Percentiles rank a stretch among this genome's conserved stretches.
These are phyloP conservation scores for Lepidurus couesii DNA, from an alignment of 1,140 invertebrate genomes.

Conservation along the genomic window DNA sequence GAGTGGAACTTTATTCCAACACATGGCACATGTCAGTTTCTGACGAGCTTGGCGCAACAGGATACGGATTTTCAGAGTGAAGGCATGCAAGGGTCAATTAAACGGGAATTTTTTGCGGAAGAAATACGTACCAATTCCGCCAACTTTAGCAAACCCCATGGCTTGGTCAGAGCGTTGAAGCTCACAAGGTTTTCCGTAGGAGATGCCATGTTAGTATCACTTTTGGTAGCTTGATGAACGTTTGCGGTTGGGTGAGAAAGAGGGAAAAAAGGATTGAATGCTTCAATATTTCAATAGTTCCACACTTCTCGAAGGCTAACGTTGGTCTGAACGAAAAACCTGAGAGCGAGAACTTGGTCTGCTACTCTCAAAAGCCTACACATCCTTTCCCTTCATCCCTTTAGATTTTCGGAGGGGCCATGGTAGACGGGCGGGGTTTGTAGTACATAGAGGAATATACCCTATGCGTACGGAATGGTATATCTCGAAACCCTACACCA, in stretches of 20 bases:
- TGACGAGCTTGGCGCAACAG: not conserved
- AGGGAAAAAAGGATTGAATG: not conserved
- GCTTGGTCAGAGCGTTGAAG: not conserved
- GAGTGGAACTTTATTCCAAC: not conserved
- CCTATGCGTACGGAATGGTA: not conserved
- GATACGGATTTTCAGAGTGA: not conserved
- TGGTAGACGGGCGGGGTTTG: slow-evolving; percentile 6
- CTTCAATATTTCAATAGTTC: not conserved
- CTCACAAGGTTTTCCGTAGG: slow-evolving; percentile 6
- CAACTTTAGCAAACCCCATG: slow-evolving; percentile 8
- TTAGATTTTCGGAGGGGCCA: slow-evolving; percentile 1
- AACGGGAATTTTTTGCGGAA: not conserved
- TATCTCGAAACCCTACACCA: not conserved
- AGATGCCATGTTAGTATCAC: slow-evolving; percentile 12
- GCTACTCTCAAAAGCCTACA: not conserved
- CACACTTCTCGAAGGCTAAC: slow-evolving; percentile 1
- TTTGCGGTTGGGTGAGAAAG: not conserved
- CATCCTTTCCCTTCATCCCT: not conserved
- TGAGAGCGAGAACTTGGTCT: not conserved
- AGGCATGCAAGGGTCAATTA: not conserved
- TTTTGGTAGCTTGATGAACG: not conserved
- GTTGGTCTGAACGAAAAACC: slow-evolving; percentile 18
- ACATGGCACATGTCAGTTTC: not conserved
- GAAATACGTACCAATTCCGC: not conserved
- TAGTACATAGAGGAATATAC: slow-evolving; percentile 3